A percentile compares a stretch with the other conserved stretches of the same genome.
These are phyloP conservation scores for Oreochromis tanganicae DNA, from an alignment of 2,113 vertebrate genomes.

Conservation along the genomic window DNA sequence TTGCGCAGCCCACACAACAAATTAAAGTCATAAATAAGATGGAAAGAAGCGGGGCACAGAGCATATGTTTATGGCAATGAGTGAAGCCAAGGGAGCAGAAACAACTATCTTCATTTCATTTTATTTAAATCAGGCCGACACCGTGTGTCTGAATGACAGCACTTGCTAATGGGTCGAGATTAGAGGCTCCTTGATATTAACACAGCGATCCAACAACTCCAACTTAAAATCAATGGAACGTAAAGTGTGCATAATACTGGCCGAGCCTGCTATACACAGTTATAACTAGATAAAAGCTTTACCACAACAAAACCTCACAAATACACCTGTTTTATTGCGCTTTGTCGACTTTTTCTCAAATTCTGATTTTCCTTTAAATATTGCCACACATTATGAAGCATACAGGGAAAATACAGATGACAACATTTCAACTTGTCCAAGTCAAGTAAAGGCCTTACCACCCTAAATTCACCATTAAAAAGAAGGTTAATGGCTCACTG, in stretches of 20 bases:
- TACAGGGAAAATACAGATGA: neutral
- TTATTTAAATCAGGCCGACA: slow-evolving; percentile 99
- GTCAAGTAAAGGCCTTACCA: neutral
- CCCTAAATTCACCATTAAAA: neutral
- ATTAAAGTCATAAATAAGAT: slow-evolving; percentile 99
- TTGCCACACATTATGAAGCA: neutral
- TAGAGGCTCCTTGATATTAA: slow-evolving; percentile 91
- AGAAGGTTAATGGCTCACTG: neutral
- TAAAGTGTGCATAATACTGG: neutral
- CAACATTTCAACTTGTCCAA: neutral
- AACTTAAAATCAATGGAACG: slow-evolving; percentile 26
- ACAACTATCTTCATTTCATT: slow-evolving; percentile 99
- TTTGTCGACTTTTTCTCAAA: neutral
- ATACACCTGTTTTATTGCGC: neutral
- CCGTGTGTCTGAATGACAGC: slow-evolving; percentile 99
- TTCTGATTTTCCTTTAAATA: neutral
- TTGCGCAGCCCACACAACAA: slow-evolving; percentile 99
- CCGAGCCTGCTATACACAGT: slow-evolving; percentile 2
- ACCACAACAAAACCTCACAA: neutral
- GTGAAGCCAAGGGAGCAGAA: slow-evolving; percentile 99
- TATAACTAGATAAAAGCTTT: neutral
- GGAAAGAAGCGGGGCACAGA: slow-evolving; percentile 97
- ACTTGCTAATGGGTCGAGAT: slow-evolving; percentile 94
- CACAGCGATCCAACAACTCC: slow-evolving; percentile 81
- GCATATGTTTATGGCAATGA: slow-evolving; percentile 99